Conservation (phyloP, 2,113 vertebrate species). For the Apeltes quadracus region DNA sequence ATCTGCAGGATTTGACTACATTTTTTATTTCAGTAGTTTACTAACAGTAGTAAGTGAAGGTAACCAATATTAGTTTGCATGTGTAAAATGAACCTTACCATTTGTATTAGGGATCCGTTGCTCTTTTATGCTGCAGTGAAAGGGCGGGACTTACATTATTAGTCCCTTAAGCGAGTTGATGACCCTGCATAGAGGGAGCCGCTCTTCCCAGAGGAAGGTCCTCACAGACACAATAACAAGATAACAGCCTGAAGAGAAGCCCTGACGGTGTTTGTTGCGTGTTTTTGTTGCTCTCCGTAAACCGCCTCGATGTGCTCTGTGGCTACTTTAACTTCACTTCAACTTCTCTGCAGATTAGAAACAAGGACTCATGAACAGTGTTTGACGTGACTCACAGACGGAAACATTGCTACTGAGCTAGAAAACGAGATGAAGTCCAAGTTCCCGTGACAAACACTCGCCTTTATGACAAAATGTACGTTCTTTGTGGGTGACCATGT, state of each 20-base stretch:
- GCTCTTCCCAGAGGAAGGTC: constrained; percentile 49
- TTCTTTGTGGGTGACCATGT: background rate
- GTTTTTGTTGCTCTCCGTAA: constrained; percentile 58
- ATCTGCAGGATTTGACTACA: constrained; percentile 11
- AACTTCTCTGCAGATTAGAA: constrained; percentile 13
- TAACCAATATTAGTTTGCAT: background rate
- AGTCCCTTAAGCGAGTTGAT: constrained; percentile 58
- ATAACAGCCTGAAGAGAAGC: constrained; percentile 72
- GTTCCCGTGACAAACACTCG: background rate
- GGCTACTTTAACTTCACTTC: constrained; percentile 22
- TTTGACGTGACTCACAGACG: background rate
- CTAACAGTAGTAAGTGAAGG: background rate
- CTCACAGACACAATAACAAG: constrained; percentile 66
- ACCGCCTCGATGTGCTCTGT: constrained; percentile 1
- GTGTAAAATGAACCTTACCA: constrained; percentile 39
- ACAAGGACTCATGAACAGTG: constrained; percentile 15
- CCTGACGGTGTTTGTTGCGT: constrained; percentile 64
- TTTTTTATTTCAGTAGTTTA: constrained; percentile 5
- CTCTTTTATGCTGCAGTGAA: constrained; percentile 59
- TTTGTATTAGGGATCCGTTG: constrained; percentile 30
- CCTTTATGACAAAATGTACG: background rate
- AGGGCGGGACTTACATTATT: constrained; percentile 43
- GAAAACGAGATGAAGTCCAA: background rate
- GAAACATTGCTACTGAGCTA: background rate
- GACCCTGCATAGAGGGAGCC: constrained; percentile 40